phyloP scores from a whole-genome alignment of 2,113 vertebrate species.

The Ceuthmochares aereus region DNA sequence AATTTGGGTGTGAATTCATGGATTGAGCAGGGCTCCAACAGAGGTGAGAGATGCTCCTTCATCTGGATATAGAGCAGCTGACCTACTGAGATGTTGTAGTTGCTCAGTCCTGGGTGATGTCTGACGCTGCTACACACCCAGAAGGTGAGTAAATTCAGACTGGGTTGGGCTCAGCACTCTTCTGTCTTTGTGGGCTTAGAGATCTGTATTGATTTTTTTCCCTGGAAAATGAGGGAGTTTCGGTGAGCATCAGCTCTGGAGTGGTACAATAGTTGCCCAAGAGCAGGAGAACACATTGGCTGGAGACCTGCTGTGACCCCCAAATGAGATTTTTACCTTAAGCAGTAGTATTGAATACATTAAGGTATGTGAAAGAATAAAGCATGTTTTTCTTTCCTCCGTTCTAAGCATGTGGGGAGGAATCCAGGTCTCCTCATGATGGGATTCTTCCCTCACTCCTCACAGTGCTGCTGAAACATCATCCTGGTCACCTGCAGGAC shows the following conservation, averaged over 20 bases:
- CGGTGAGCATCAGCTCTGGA: background rate
- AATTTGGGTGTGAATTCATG: background rate
- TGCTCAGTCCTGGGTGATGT: background rate
- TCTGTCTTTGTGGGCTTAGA: background rate
- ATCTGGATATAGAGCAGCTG: background rate
- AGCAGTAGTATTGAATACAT: background rate
- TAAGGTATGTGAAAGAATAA: background rate
- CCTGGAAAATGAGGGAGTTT: background rate
- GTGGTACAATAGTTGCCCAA: background rate
- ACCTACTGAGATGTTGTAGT: background rate
- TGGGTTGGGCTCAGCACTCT: background rate
- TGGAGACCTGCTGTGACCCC: background rate
- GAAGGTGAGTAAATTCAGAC: background rate
- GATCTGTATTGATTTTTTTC: background rate
- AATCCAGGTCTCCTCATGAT: background rate
- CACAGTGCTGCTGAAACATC: background rate
- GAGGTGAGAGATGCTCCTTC: background rate
- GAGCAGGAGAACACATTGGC: background rate
- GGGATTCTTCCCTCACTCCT: background rate
- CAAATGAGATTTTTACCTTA: background rate
- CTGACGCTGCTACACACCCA: background rate
- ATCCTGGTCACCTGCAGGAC: background rate
- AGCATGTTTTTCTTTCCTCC: background rate
- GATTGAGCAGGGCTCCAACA: background rate
- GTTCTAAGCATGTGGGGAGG: background rate